Conservation (phyloP, 1,140 invertebrate genomes). For the Neelides sp. region DNA sequence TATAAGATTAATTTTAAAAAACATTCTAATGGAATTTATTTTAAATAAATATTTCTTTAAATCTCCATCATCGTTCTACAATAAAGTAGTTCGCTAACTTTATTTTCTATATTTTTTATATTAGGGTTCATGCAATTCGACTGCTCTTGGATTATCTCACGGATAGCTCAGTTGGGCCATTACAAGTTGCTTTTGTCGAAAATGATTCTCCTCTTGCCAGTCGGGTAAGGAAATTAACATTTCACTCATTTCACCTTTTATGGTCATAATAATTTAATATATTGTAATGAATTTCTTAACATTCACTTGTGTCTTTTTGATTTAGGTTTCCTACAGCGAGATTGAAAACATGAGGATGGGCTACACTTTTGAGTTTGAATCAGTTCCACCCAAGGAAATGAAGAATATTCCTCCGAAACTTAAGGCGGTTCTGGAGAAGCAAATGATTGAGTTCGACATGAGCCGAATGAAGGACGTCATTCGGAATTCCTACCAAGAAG, state of each 20-base stretch:
- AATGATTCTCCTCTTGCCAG: conserved; percentile 66
- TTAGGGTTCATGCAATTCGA: conserved; percentile 46
- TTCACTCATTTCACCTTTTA: no score
- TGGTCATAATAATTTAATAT: background rate
- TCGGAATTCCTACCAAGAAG: conserved; percentile 55
- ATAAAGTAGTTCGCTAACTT: background rate
- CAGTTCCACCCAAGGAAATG: conserved; percentile 59
- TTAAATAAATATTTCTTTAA: background rate
- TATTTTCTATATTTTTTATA: conserved; percentile 34
- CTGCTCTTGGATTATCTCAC: conserved; percentile 72
- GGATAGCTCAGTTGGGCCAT: conserved; percentile 65
- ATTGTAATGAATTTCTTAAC: background rate
- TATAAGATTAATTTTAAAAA: conserved; percentile 1
- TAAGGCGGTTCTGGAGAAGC: conserved; percentile 40
- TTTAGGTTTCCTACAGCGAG: conserved; percentile 51
- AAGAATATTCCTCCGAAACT: conserved; percentile 48
- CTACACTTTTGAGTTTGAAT: conserved; percentile 58
- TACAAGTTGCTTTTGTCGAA: conserved; percentile 74
- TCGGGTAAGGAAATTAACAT: conserved; percentile 45
- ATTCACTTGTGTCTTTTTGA: conserved; percentile 28
- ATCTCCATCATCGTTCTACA: background rate
- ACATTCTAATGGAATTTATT: background rate
- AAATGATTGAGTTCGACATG: conserved; percentile 54
- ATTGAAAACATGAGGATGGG: conserved; percentile 57
- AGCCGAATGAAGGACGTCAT: conserved; percentile 57